A percentile compares a stretch with the other conserved stretches of the same genome.
Evolutionary conservation across 1,140 invertebrate species (phyloP).

Genomic region (Drosophila nigrodunni): DNA sequence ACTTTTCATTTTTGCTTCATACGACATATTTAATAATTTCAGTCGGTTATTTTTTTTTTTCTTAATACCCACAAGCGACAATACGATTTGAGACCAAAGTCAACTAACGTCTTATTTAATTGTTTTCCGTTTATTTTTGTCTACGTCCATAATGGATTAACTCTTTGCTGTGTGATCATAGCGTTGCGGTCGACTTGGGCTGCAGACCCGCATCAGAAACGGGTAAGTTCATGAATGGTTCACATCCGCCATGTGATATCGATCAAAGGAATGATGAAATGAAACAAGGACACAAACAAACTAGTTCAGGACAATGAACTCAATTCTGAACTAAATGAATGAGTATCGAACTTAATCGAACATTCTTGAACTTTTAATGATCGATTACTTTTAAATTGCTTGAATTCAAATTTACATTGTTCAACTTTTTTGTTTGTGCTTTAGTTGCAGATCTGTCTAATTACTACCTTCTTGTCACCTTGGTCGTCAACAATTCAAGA

Average conservation of each 20-base stretch:
- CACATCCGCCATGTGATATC: not conserved
- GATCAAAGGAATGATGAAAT: too few relatives aligned
- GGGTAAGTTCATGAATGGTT: not conserved
- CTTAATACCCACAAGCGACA: not conserved
- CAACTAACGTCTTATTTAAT: not conserved
- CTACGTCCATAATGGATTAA: not conserved
- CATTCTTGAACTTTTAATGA: not conserved
- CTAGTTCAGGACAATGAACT: too few relatives aligned
- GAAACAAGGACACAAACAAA: too few relatives aligned
- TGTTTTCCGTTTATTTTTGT: not conserved
- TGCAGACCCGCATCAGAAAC: not conserved
- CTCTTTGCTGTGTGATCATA: not conserved
- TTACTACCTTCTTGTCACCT: slow-evolving; percentile 2
- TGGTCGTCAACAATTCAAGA: slow-evolving; percentile 1
- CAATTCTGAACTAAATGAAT: not conserved
- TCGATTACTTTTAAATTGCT: not conserved
- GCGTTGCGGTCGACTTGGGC: not conserved
- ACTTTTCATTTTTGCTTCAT: slow-evolving; percentile 4
- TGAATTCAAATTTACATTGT: not conserved
- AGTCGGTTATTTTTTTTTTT: not conserved
- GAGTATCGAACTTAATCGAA: not conserved
- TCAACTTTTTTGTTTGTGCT: not conserved
- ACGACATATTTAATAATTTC: not conserved
- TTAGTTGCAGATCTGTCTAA: not conserved
- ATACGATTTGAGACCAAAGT: not conserved